A percentile compares a stretch with the other conserved stretches of the same genome.
Conservation (phyloP, 2,888 invertebrate species). For the Bedellia somnulentella region DNA sequence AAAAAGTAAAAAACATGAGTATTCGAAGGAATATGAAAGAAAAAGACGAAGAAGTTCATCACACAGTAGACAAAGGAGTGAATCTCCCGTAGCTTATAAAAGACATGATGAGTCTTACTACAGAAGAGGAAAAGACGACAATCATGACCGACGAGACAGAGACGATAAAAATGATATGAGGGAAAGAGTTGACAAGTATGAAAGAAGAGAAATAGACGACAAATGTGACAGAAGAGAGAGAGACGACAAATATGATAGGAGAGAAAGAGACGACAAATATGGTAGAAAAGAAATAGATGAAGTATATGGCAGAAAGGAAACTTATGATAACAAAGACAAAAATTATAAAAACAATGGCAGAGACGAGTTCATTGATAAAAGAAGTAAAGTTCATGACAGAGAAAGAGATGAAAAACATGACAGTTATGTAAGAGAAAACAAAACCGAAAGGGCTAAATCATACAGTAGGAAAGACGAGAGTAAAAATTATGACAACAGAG, state of each 20-base stretch:
- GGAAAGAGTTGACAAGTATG: slow-evolving; percentile 16
- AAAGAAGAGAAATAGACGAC: slow-evolving; percentile 19
- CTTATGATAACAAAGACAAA: slow-evolving; percentile 5
- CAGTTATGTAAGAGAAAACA: too few species aligned
- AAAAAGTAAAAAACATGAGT: slow-evolving; percentile 1
- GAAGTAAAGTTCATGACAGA: slow-evolving; percentile 2
- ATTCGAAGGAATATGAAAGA: background rate
- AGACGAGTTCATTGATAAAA: too few species aligned
- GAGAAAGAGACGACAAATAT: slow-evolving; percentile 10
- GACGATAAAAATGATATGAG: slow-evolving; percentile 20
- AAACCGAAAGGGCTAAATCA: too few species aligned
- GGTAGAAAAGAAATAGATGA: too few species aligned
- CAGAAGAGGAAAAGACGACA: slow-evolving; percentile 16
- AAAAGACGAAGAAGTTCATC: background rate
- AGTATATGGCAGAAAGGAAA: slow-evolving; percentile 6
- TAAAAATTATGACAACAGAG: too few species aligned
- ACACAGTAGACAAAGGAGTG: too few species aligned
- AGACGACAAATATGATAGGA: slow-evolving; percentile 15
- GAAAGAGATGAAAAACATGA: slow-evolving; percentile 13
- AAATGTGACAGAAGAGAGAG: slow-evolving; percentile 24
- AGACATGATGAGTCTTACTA: slow-evolving; percentile 21
- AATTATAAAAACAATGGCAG: too few species aligned
- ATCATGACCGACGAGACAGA: slow-evolving; percentile 16
- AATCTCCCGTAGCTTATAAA: slow-evolving; percentile 22
- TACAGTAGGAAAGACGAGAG: background rate